A percentile compares a stretch with the other conserved stretches of the same genome.
Evolutionary conservation across 2,113 vertebrate species (phyloP).

Genomic region (Serilophus lunatus): DNA sequence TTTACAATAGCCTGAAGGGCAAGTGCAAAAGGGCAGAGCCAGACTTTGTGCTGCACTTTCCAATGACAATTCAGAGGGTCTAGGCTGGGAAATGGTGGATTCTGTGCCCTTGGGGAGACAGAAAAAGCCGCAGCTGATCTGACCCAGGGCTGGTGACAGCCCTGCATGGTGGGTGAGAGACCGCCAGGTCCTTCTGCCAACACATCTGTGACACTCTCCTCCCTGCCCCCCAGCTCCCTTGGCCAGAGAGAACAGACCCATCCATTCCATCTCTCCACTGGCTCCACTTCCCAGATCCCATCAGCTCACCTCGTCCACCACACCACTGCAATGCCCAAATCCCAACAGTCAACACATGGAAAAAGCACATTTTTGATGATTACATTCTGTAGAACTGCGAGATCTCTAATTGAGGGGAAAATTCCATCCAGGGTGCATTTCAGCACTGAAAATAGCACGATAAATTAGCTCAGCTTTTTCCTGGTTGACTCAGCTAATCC

Average conservation of each 20-base stretch:
- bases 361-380: background rate
- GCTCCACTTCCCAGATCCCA: background rate
- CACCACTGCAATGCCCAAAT: background rate
- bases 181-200: background rate
- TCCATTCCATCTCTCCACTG: background rate
- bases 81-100: background rate
- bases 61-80: fast-evolving
- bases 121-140: background rate
- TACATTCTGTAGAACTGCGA: background rate
- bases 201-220: background rate
- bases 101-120: too few relatives aligned
- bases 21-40: background rate
- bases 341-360: fast-evolving
- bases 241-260: background rate
- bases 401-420: conserved; percentile 25
- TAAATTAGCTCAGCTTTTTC: conserved; percentile 30
- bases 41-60: background rate
- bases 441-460: background rate
- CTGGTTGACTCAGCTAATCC: conserved; percentile 55
- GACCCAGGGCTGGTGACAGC: background rate
- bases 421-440: background rate
- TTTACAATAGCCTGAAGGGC: background rate
- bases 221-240: background rate
- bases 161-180: background rate
- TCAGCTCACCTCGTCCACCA: background rate